Base-by-base conservation (phyloP, 2,888 invertebrate species). In the Diplolepis rosae region DNA sequence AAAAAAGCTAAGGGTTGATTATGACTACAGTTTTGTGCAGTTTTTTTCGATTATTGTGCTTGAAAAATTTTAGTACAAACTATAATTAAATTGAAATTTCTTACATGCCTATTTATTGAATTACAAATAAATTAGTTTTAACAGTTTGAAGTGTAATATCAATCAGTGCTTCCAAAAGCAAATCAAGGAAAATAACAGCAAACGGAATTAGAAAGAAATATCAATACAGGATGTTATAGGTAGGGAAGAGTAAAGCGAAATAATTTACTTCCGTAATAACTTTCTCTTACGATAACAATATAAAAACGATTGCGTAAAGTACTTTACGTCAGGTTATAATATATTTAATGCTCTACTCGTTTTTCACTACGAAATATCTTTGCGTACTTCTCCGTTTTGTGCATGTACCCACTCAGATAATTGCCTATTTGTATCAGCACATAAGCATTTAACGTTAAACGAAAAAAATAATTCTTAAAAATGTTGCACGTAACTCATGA, bases 241-340 rank as follows among this genome's bases (percentile, higher is more conserved):
- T 7, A 32, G 15, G 35, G 42, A 45, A 13, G 51, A 54, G 51
- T 35, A 52, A 27, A n/a, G 65, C 67, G 42, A 51, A 66, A 68
- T 61, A 74, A 74, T 74, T 72, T 68, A 72, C 68, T 72, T 74
- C 74, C 74, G 74, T 68, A 50, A 72, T 72, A 69, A 70, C 71
- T 72, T 74, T 74, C 74, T 54, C 74, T 54, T 7, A 30, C 51
- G 68, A 54, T 68, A 74, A 71, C 68, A 71, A 74, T 68, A 65
- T 61, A 67, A 39, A 50, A 50, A 24, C 48, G 54, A 61, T 67
- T 67, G 39, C 69, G 71, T 69, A 73, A 72, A 65, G 32, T 61
- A 24, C 32, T 69, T 30, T 22, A 72, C 32, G 70, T 52, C 52
- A 69, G 68, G 66, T 51, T 39, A 66, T 48, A 42, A 61, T 61